Evolutionary conservation across 2,113 vertebrate genomes (phyloP).

Genomic region (Caloenas nicobarica): DNA sequence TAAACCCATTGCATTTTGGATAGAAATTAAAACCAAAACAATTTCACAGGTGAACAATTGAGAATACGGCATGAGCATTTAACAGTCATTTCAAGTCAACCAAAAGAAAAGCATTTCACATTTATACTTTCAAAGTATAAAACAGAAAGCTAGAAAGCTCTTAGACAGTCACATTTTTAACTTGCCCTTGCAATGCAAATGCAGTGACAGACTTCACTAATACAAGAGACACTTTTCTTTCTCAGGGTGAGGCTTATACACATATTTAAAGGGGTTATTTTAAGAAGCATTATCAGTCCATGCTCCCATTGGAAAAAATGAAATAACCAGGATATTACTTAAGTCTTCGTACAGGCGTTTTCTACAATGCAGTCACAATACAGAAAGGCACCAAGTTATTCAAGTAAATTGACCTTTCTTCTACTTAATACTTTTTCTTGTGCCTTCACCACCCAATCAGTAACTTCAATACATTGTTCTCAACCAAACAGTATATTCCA

Average conservation of each 20-base stretch:
- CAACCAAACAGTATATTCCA: neutral
- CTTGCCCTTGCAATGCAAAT: neutral
- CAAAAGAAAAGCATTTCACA: constrained; percentile 22
- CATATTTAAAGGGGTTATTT: neutral
- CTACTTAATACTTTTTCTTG: neutral
- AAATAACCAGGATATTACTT: neutral
- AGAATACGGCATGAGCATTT: neutral
- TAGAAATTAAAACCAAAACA: neutral
- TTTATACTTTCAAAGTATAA: neutral
- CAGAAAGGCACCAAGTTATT: constrained; percentile 55
- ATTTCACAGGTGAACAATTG: neutral
- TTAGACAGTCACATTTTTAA: constrained; percentile 1
- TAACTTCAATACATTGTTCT: neutral
- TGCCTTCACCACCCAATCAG: neutral
- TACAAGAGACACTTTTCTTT: neutral
- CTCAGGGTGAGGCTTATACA: neutral
- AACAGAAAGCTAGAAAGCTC: constrained; percentile 2
- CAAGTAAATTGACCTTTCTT: constrained; percentile 46
- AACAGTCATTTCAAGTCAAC: constrained; percentile 18
- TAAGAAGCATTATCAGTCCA: neutral
- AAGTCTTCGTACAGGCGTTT: neutral
- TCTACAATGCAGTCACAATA: constrained; percentile 13
- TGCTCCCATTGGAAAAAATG: neutral
- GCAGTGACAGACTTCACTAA: neutral
- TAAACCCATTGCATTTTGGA: neutral